Base-by-base conservation (phyloP, 2,113 vertebrate species). In the Todiramphus saurophagus region DNA sequence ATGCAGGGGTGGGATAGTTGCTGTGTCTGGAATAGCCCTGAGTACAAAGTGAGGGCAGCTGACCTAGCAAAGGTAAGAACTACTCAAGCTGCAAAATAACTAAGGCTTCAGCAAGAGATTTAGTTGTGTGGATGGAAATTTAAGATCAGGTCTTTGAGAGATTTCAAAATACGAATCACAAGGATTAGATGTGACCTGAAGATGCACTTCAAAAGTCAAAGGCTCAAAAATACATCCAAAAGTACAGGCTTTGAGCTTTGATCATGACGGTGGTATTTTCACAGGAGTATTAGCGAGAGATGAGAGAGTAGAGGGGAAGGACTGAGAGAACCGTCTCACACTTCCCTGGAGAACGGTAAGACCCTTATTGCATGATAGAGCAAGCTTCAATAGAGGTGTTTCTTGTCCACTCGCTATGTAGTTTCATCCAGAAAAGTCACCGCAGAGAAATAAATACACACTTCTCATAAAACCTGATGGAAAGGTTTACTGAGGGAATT, bases 31-130 rank as follows among this genome's bases (percentile, higher is more conserved):
- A 83, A 83, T 50, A 11, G 4, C 53, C 25, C 25, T 16, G 33
- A 68, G 70, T 11, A 48, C 44, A 69, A 17, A 0, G 0, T 10
- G 5, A 58, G 44, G 0, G 0, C 62, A 66, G 41, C 16, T 66
- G 74, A 87, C 43, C 50, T 35, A 55, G 30, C 8, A 56, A 83
- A 81, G 50, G 25, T 58, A 92, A 77, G 72, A 74, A 55, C 12
- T 80, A 37, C 37, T 51, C 63, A 51, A 74, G 75, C 43, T 93
- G 64, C 50, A 90, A 85, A 90, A 92, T 39, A 89, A 69, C 27
- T 75, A 50, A 76, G 35, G 63, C 37, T 53, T 46, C 28, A 68
- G 18, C 31, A 80, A 83, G 75, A 92, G 33, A 60, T 88, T 74
- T 70, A 81, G n/a, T 55, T 80, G 63, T 37, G 21, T 59, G 30